Evolutionary conservation across 2,888 invertebrate genomes (phyloP).

Genomic region (Epinotia bilunana): DNA sequence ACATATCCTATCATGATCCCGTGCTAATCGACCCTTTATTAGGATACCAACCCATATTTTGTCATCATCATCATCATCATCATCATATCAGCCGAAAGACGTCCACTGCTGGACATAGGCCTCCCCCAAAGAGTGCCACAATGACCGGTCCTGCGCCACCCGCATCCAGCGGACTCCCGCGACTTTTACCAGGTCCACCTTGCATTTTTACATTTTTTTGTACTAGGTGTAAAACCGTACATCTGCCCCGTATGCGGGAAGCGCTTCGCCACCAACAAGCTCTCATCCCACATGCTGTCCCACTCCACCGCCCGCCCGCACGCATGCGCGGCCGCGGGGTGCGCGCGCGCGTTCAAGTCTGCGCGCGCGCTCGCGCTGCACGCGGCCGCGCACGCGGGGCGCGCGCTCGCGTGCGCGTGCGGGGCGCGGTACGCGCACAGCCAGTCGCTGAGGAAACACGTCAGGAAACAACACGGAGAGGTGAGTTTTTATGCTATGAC

Average conservation of each 20-base stretch:
- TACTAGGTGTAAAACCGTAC: conserved; percentile 68
- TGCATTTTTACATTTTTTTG: no score
- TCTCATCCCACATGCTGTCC: conserved; percentile 63
- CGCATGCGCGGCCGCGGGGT: conserved; percentile 49
- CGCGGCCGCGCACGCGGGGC: conserved; percentile 50
- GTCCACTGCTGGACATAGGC: no score
- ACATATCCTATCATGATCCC: no score
- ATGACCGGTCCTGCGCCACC: no score
- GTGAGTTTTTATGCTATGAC: conserved; percentile 37
- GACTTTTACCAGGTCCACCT: no score
- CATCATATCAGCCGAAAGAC: no score
- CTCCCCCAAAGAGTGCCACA: no score
- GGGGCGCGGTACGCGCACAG: conserved; percentile 60
- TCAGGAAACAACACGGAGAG: conserved; percentile 59
- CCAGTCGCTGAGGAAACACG: conserved; percentile 70
- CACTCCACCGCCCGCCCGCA: conserved; percentile 55
- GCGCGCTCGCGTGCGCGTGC: conserved; percentile 56
- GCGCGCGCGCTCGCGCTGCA: conserved; percentile 50
- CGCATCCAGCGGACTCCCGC: no score
- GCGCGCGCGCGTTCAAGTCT: conserved; percentile 49
- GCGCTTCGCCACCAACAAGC: conserved; percentile 72
- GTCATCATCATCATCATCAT: no score
- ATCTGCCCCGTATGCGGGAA: conserved; percentile 70
- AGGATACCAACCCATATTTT: no score
- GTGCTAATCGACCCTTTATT: no score